phyloP scores from a whole-genome alignment of 1,140 invertebrate species.

The Drosophila triauraria region DNA sequence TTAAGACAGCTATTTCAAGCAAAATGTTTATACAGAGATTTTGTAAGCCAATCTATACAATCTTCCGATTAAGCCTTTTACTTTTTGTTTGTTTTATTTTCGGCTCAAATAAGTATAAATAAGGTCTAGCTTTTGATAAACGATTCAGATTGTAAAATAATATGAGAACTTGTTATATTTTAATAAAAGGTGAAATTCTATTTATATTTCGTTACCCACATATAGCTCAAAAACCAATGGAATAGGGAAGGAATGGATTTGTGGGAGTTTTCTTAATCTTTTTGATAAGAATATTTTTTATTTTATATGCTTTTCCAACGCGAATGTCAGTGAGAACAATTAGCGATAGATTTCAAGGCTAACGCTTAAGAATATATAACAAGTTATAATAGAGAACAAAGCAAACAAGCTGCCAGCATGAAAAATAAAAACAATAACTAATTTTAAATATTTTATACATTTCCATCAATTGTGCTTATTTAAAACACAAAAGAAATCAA shows the following conservation, averaged over 20 bases:
- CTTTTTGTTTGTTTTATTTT: conserved; percentile 45
- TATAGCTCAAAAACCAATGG: conserved; percentile 9
- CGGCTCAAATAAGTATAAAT: conserved; percentile 31
- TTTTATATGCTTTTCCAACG: conserved; percentile 55
- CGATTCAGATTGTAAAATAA: conserved; percentile 46
- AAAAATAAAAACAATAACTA: conserved; percentile 81
- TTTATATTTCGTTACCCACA: conserved; percentile 39
- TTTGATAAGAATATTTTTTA: conserved; percentile 46
- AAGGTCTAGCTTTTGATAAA: conserved; percentile 79
- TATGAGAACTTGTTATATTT: conserved; percentile 30
- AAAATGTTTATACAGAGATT: conserved; percentile 48
- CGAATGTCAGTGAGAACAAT: conserved; percentile 48
- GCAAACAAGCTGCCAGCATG: conserved; percentile 77
- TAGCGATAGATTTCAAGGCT: conserved; percentile 65
- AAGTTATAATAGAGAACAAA: conserved; percentile 64
- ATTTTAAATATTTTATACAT: conserved; percentile 80
- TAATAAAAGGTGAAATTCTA: conserved; percentile 60
- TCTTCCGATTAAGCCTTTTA: conserved; percentile 24
- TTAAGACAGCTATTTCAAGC: conserved; percentile 30
- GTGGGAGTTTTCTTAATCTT: conserved; percentile 41
- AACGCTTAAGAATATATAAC: conserved; percentile 47
- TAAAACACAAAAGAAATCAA: conserved; percentile 31
- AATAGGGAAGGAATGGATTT: conserved; percentile 8
- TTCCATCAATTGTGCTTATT: conserved; percentile 69
- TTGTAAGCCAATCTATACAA: conserved; percentile 54